Conservation (phyloP, 2,888 invertebrate genomes). For the Acrobasis suavella region DNA sequence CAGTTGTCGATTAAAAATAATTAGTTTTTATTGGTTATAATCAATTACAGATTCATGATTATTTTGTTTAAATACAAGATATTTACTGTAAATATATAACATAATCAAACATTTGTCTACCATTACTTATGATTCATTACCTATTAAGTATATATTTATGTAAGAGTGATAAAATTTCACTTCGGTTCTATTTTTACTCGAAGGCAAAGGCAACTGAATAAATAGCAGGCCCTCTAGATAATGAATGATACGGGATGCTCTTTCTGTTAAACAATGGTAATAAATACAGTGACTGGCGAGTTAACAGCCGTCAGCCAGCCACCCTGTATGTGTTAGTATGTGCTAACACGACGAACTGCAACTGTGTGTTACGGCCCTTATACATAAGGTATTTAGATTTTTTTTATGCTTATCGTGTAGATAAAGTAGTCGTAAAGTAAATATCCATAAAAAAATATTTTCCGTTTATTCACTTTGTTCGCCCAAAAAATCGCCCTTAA, state of each 20-base stretch:
- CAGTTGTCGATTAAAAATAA: too few relatives aligned
- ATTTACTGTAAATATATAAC: too few relatives aligned
- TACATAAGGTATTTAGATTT: neutral
- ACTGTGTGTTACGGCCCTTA: slow-evolving; percentile 37
- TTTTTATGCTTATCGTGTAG: neutral
- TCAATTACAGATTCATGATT: too few relatives aligned
- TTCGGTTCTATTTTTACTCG: slow-evolving; percentile 38
- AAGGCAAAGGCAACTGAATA: slow-evolving; percentile 41
- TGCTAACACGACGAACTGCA: slow-evolving; percentile 32
- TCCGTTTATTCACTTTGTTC: too few relatives aligned
- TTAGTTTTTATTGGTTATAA: too few relatives aligned
- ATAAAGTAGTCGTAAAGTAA: too few relatives aligned
- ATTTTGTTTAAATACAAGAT: too few relatives aligned
- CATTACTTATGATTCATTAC: too few relatives aligned
- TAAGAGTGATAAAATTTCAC: neutral
- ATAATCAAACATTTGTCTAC: too few relatives aligned
- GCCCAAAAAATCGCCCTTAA: too few relatives aligned
- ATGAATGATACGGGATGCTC: slow-evolving; percentile 75
- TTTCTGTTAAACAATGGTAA: slow-evolving; percentile 80
- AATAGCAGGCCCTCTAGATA: slow-evolving; percentile 55
- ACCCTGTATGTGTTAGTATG: slow-evolving; percentile 33
- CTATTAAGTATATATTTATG: too few relatives aligned
- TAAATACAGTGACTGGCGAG: slow-evolving; percentile 76
- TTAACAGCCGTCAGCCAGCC: slow-evolving; percentile 60
- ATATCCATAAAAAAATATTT: too few relatives aligned